phyloP scores from a whole-genome alignment of 2,113 vertebrate species.

The Lophochroa leadbeateri region DNA sequence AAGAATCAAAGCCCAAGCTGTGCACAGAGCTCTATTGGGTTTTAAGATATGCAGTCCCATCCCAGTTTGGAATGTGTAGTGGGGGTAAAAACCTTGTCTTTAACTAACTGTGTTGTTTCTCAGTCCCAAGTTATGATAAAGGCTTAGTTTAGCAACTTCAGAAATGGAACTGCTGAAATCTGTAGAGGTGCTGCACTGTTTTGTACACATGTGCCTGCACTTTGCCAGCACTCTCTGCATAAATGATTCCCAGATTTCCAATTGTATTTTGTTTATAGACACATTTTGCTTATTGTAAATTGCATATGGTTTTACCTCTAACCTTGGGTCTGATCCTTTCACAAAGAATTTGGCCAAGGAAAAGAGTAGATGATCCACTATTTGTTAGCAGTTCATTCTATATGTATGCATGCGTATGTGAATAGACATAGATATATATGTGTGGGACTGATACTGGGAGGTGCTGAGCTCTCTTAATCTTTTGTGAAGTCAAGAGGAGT shows the following conservation, averaged over 20 bases:
- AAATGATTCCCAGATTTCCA: conserved; percentile 74
- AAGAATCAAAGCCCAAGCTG: not conserved
- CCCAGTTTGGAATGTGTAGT: not conserved
- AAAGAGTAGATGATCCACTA: conserved; percentile 13
- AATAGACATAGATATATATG: conserved; percentile 5
- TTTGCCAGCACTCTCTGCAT: conserved; percentile 52
- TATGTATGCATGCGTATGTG: not conserved
- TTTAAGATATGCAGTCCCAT: not conserved
- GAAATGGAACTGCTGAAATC: conserved; percentile 28
- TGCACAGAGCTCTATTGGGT: not conserved
- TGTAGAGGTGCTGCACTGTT: conserved; percentile 47
- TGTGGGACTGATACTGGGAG: not conserved
- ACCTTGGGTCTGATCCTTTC: conserved; percentile 22
- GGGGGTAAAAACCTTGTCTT: not conserved
- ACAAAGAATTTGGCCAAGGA: not conserved
- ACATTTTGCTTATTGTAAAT: conserved; percentile 66
- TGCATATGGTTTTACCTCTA: conserved; percentile 67
- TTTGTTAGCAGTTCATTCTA: conserved; percentile 55
- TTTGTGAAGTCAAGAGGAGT: conserved; percentile 44
- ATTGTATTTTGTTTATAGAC: conserved; percentile 71
- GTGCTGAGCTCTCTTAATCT: conserved; percentile 66
- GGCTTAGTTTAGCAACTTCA: not conserved
- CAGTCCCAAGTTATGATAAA: not conserved
- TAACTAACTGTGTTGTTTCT: not conserved
- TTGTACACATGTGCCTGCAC: conserved; percentile 51